phyloP scores from a whole-genome alignment of 1,140 invertebrate species.

The Kradibia gibbosae region DNA sequence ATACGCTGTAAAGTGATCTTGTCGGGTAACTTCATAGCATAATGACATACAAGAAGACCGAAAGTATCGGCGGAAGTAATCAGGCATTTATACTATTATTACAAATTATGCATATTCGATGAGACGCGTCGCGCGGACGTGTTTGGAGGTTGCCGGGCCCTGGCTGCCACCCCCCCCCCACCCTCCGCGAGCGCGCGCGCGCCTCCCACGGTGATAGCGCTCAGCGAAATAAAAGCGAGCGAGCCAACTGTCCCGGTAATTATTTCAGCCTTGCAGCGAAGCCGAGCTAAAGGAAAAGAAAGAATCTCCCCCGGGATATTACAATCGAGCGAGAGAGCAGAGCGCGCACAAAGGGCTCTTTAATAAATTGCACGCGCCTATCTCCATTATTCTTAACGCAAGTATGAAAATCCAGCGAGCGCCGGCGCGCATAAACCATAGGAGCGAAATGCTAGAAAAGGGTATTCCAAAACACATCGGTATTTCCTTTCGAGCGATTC shows the following conservation, averaged over 20 bases:
- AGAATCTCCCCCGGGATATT: neutral
- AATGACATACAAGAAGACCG: neutral
- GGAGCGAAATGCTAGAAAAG: constrained; percentile 8
- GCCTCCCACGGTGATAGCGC: neutral
- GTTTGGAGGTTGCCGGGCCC: neutral
- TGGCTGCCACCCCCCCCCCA: too few species aligned
- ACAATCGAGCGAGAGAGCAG: neutral
- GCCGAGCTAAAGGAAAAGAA: neutral
- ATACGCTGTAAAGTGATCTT: neutral
- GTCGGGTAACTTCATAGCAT: neutral
- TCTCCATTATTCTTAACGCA: constrained; percentile 11
- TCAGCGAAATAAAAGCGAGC: neutral
- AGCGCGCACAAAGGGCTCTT: neutral
- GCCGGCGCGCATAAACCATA: neutral
- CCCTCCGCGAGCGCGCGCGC: too few species aligned
- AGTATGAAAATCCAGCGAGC: constrained; percentile 1
- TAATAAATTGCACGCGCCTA: constrained; percentile 6
- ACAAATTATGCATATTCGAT: constrained; percentile 18
- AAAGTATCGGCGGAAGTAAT: constrained; percentile 6
- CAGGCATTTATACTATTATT: constrained; percentile 12
- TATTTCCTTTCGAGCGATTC: constrained; percentile 34
- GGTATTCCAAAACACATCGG: constrained; percentile 29
- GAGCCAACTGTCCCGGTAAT: neutral
- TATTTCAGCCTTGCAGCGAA: neutral
- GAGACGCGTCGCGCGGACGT: neutral